These are phyloP conservation scores for Mesoligia furuncula DNA, from an alignment of 2,888 invertebrate species.

Conservation along the genomic window DNA sequence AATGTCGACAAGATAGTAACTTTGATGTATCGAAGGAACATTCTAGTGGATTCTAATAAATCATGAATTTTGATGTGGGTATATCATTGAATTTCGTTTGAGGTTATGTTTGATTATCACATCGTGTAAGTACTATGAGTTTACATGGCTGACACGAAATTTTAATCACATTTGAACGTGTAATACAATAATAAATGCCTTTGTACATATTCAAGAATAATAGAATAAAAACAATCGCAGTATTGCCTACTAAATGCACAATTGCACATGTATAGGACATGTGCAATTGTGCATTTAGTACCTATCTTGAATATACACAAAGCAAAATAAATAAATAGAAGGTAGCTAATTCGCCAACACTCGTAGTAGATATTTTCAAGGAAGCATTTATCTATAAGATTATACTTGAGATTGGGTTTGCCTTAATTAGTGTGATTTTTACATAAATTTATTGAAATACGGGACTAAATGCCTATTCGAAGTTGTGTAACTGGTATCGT, in stretches of 20 bases:
- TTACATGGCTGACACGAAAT: background rate
- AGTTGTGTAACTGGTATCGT: conserved; percentile 37
- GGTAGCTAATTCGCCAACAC: background rate
- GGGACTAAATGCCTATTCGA: conserved; percentile 39
- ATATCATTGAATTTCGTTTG: conserved; percentile 17
- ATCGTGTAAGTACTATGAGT: conserved; percentile 20
- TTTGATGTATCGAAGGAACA: conserved; percentile 66
- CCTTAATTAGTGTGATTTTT: conserved; percentile 10
- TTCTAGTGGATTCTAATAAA: conserved; percentile 56
- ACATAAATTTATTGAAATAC: conserved; percentile 24
- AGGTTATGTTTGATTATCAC: conserved; percentile 35
- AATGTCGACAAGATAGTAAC: conserved; percentile 73
- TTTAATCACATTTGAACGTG: background rate
- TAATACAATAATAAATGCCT: background rate
- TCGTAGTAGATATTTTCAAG: conserved; percentile 1
- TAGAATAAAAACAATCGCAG: background rate
- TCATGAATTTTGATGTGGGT: conserved; percentile 52
- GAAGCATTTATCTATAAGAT: conserved; percentile 15
- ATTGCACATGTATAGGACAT: background rate
- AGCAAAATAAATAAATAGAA: background rate
- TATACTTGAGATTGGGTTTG: conserved; percentile 29
- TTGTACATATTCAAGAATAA: conserved; percentile 17
- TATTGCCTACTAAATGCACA: background rate
- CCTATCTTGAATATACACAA: background rate
- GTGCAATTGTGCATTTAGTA: background rate